Percentiles rank a stretch among this genome's conserved stretches.
Conservation (phyloP, 2,113 vertebrate species). For the Canis aureus region DNA sequence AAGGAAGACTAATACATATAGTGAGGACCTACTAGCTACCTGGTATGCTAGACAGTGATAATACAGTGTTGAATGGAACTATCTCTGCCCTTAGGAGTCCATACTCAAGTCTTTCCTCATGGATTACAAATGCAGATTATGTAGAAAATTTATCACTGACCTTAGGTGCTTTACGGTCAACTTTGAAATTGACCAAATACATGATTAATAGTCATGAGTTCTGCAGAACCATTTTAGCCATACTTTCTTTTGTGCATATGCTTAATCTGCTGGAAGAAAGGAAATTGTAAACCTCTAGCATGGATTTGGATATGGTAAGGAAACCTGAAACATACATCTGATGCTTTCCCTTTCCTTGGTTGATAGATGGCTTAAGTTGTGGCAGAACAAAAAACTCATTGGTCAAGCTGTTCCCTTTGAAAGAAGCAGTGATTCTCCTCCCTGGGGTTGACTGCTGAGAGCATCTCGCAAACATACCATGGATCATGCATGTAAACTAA, state of each 20-base stretch:
- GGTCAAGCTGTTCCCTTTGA: not conserved
- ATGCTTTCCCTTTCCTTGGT: conserved; percentile 2
- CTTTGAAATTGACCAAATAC: not conserved
- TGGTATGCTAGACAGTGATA: not conserved
- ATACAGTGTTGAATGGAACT: not conserved
- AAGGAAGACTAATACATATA: not conserved
- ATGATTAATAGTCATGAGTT: not conserved
- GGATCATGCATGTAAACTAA: not conserved
- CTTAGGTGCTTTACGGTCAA: not conserved
- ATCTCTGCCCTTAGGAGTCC: not conserved
- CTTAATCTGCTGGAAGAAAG: not conserved
- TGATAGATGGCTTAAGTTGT: not conserved
- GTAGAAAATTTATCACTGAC: not conserved
- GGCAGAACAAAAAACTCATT: not conserved
- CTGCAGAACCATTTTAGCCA: not conserved
- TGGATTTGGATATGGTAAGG: not conserved
- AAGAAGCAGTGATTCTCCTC: not conserved
- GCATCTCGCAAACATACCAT: not conserved
- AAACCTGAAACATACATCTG: not conserved
- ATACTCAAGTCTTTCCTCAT: not conserved
- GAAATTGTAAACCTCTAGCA: not conserved
- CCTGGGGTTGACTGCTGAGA: not conserved
- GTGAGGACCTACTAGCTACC: not conserved
- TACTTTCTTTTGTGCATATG: not conserved
- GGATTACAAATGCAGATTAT: not conserved